phyloP scores from a whole-genome alignment of 2,797 vertebrate species.

The Gymnopithys bicolor region DNA sequence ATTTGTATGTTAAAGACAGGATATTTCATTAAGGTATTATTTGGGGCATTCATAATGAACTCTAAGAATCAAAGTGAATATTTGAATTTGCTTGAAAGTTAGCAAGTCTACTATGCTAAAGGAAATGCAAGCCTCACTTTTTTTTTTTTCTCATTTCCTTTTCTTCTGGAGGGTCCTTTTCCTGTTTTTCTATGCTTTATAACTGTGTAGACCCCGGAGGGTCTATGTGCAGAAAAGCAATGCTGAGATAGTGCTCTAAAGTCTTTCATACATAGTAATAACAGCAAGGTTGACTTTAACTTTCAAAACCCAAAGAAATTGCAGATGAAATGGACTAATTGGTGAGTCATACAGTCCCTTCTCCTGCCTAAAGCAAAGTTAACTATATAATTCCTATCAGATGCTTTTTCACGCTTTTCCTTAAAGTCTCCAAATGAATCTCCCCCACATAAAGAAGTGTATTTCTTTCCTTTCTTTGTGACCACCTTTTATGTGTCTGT shows the following conservation, averaged over 20 bases:
- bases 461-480: not conserved
- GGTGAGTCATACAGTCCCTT: not conserved
- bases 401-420: not conserved
- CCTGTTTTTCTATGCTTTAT: not conserved
- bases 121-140: not conserved
- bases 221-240: rapidly evolving
- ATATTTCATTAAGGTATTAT: not conserved
- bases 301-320: not conserved
- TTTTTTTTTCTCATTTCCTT: not conserved
- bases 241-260: not conserved
- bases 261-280: not conserved
- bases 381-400: not conserved
- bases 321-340: not conserved
- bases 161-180: not conserved
- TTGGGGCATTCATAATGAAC: not conserved
- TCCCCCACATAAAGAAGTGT: not conserved
- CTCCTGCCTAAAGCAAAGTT: not conserved
- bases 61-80: not conserved
- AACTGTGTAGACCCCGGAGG: not conserved
- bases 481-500: not conserved
- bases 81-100: not conserved
- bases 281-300: not conserved
- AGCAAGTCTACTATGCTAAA: not conserved
- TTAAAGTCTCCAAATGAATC: not conserved
- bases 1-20: not conserved